Base-by-base conservation (phyloP, 2,113 vertebrate species). In the Stictonetta naevosa region DNA sequence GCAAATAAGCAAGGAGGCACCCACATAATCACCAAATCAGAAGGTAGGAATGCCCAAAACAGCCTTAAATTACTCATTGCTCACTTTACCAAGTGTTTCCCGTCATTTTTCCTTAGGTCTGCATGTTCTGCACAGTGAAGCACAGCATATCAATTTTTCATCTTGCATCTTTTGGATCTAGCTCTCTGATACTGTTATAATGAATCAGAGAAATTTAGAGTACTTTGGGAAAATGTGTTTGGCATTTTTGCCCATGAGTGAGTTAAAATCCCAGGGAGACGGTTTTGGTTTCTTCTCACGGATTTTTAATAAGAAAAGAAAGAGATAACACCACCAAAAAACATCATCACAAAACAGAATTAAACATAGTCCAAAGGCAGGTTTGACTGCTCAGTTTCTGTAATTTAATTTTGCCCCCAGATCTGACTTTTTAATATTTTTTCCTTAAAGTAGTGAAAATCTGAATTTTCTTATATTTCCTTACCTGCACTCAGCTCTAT, bases 141-240 rank as follows among this genome's bases (percentile, higher is more conserved):
- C 93, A 87, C 79, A 93, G 88, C 82, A 48, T 88, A 96, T 95
- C 93, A 92, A 95, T 96, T 96, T 97, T 97, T 97, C 94, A 97
- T 96, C 95, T 88, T 59, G 63, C 76, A 75, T 87, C 73, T 93
- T 95, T 62, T 76, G 77, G 91, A 89, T 90, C 78, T 62, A 83
- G 58, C 60, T 83, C 67, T 80, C 90, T 64, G 50, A 79, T 95
- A 83, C 73, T 5, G 86, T 75, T 96, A 90, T 38, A 83, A 96
- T 36, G 79, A 80, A 90, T 64, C 89, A 91, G 74, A 95, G 68
- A 97, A 96, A 94, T 89, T 90, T 86, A 83, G 80, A 88, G 80
- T 22, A 63, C 71, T 95, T 96, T 90, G 81, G 84, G 86, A 88
- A 96, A 89, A 25, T 8, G 34, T 15, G 23, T 82, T 96, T 93